Base-by-base conservation (phyloP, 2,888 invertebrate species). In the Synanthedon formicaeformis region DNA sequence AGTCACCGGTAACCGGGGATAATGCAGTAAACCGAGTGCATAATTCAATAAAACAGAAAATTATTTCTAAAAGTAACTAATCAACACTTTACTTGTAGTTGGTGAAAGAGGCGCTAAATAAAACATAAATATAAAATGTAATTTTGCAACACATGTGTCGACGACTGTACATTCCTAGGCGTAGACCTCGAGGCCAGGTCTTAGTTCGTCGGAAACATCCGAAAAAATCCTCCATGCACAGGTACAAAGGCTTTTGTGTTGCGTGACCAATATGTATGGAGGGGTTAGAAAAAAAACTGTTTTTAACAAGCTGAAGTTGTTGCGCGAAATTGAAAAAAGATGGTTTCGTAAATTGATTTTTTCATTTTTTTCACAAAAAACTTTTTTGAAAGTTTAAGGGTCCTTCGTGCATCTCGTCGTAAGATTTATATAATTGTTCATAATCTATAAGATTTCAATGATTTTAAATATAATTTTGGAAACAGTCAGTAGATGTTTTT, bases 251-350 rank as follows among this genome's bases (percentile, higher is more conserved):
- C 55, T 57, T 56, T 60, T 57, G 55, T 61, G 62, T 60, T 59
- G 56, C 75, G 60, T 73, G 67, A 73, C 76, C 62, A 72, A 73
- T 62, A 57, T 52, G 54, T 57, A 61, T 61, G 58, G 59, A 60
- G 58, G 56, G 50, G 41, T 52, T 53, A 54, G 54, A 57, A 61
- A 55, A 60, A 55, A 55, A 49, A 48, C 4, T 12, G 5, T 67
- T 67, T 58, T 55, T 57, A 66, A 67, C 62, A n/a, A 14, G 45
- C 16, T 12, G 50, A 50, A 12, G 34, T n/a, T 34, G 34, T 34
- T 62, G 68, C 74, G 78, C 79, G 69, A 80, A 81, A 79, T 77
- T 72, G 66, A 60, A 56, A 40, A 59, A 50, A 63, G 65, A 71
- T 75, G 27, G 10, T 50, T 50, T 18, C 10, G 12, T 49, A 18